Evolutionary conservation across 2,888 invertebrate species (phyloP).

Genomic region (Epistrophe grossulariae): DNA sequence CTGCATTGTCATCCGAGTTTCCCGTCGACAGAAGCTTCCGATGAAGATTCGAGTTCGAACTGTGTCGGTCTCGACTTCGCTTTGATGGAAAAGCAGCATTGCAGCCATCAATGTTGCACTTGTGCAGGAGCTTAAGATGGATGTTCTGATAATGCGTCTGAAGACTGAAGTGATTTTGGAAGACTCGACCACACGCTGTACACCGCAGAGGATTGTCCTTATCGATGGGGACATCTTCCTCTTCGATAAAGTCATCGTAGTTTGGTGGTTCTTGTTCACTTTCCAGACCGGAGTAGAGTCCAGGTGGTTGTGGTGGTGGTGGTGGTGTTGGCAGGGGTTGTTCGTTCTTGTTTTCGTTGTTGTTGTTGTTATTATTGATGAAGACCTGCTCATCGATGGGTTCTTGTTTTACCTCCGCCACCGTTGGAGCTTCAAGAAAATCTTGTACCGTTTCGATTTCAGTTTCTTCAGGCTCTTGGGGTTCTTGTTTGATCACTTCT

Average conservation of each 20-base stretch:
- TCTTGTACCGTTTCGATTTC: background rate
- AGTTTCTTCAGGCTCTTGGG: slow-evolving; percentile 37
- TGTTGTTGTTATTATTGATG: slow-evolving; percentile 43
- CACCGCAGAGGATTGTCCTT: slow-evolving; percentile 96
- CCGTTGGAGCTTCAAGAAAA: slow-evolving; percentile 19
- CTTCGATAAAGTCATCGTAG: slow-evolving; percentile 72
- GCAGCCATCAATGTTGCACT: slow-evolving; percentile 97
- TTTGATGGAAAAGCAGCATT: slow-evolving; percentile 97
- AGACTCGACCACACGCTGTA: slow-evolving; percentile 95
- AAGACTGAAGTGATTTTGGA: slow-evolving; percentile 96
- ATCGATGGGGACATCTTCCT: slow-evolving; percentile 94
- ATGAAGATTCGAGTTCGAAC: slow-evolving; percentile 95
- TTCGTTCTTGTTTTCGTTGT: slow-evolving; percentile 45
- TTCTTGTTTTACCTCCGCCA: slow-evolving; percentile 77
- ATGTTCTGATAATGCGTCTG: slow-evolving; percentile 98
- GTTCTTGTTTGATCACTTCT: slow-evolving; percentile 55
- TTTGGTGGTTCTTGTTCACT: slow-evolving; percentile 79
- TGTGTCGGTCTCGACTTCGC: slow-evolving; percentile 95
- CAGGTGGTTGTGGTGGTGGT: slow-evolving; percentile 85
- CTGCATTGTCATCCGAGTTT: slow-evolving; percentile 78
- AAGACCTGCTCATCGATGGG: slow-evolving; percentile 76
- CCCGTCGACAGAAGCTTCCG: slow-evolving; percentile 92
- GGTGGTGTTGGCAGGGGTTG: slow-evolving; percentile 83
- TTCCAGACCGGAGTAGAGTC: slow-evolving; percentile 85
- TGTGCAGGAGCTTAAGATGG: slow-evolving; percentile 97